These are phyloP conservation scores for Oreochromis aureus DNA, from an alignment of 2,113 vertebrate genomes.

Conservation along the genomic window DNA sequence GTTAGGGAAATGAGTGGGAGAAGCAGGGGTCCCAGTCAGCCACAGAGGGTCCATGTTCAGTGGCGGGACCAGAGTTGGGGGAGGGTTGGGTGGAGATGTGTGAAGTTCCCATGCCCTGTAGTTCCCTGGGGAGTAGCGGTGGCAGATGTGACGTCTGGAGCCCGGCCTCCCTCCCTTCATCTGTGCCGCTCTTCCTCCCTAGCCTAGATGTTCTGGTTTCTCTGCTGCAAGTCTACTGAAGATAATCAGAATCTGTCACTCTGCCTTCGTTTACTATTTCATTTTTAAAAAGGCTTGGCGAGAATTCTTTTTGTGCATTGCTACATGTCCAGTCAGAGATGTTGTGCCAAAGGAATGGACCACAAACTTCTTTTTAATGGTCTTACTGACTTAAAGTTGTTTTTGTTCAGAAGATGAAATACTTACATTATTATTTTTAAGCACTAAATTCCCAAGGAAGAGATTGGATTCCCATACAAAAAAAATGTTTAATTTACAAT, in stretches of 20 bases:
- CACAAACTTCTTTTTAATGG: not conserved
- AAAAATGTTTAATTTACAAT: not conserved
- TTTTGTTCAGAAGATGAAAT: accelerated
- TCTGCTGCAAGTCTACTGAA: not conserved
- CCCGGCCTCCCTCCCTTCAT: constrained; percentile 22
- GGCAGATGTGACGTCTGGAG: constrained; percentile 75
- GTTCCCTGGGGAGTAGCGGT: constrained; percentile 60
- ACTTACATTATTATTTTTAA: not conserved
- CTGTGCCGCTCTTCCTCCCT: constrained; percentile 34
- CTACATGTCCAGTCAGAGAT: not conserved
- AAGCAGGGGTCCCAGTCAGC: not conserved
- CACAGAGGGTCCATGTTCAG: constrained; percentile 7
- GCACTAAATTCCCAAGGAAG: not conserved
- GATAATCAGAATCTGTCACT: constrained; percentile 36
- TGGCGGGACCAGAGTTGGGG: not conserved
- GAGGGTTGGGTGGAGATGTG: constrained; percentile 27
- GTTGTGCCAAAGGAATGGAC: not conserved
- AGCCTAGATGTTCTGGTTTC: constrained; percentile 7
- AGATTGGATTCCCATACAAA: not conserved
- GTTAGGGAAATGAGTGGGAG: constrained; percentile 13
- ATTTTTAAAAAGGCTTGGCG: accelerated
- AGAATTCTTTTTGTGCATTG: not conserved
- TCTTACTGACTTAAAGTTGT: not conserved
- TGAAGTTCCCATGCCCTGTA: constrained; percentile 70
- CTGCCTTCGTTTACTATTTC: not conserved